These are phyloP conservation scores for Callionymus lyra DNA, from an alignment of 2,113 vertebrate genomes.

Conservation along the genomic window DNA sequence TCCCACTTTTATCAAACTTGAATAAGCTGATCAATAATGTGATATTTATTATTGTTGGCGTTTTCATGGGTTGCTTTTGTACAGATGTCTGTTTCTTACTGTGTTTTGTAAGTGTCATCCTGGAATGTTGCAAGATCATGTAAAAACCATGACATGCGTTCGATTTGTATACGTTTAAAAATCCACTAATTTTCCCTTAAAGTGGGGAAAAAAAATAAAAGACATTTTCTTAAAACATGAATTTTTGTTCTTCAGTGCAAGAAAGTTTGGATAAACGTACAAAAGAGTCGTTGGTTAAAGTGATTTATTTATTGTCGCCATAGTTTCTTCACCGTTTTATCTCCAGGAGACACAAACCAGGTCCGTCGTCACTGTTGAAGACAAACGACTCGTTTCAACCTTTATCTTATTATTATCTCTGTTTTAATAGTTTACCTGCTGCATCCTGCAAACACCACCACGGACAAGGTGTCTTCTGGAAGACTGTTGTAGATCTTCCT, in stretches of 20 bases:
- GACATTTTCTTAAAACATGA: slow-evolving; percentile 67
- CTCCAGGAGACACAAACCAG: slow-evolving; percentile 63
- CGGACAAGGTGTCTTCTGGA: slow-evolving; percentile 66
- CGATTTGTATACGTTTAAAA: slow-evolving; percentile 59
- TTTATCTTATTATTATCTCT: no score
- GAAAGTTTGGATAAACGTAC: no score
- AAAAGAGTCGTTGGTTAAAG: neutral
- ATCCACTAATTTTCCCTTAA: slow-evolving; percentile 48
- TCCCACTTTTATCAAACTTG: slow-evolving; percentile 38
- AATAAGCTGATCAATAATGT: slow-evolving; percentile 33
- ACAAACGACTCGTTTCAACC: neutral
- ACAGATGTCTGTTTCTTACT: slow-evolving; percentile 34
- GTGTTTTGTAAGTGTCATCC: slow-evolving; percentile 48
- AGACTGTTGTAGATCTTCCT: slow-evolving; percentile 71
- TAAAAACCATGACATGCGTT: slow-evolving; percentile 35
- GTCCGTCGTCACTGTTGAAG: slow-evolving; percentile 23
- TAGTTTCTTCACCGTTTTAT: slow-evolving; percentile 28
- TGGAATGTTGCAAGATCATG: slow-evolving; percentile 36
- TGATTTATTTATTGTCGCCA: neutral
- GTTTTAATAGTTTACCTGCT: slow-evolving; percentile 59
- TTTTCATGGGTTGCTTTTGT: slow-evolving; percentile 39
- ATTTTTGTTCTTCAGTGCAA: no score
- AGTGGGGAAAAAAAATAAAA: slow-evolving; percentile 48
- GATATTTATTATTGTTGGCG: slow-evolving; percentile 43
- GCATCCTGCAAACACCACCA: slow-evolving; percentile 71